Evolutionary conservation across 2,113 vertebrate species (phyloP), one percentile per base, ranked within the genome.

Genomic region (Meriones unguiculatus): DNA sequence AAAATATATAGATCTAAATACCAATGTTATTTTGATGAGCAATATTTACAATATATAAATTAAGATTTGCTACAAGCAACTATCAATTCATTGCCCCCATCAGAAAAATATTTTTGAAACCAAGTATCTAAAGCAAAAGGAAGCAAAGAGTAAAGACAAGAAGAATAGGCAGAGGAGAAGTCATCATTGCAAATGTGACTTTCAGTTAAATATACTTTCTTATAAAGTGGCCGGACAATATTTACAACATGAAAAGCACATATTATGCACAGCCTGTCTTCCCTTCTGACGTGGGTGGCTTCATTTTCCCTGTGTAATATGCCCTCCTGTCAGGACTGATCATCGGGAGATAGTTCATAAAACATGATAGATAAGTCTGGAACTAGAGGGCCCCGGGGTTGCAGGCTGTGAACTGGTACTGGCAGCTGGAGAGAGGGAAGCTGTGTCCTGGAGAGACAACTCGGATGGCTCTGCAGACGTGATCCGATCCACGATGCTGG

Each of bases 401-500:
- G 98, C 98, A 72, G 99, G 99, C 97, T 99, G 99, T 9, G 99
- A 99, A 93, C 99, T 98, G 7, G 98, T 98, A 98, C 99, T 99
- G 98, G 97, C 96, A 41, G 98, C 97, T 3, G 99, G 99, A 86
- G 99, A 99, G 91, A 98, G 98, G 81, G 98, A 98, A 87, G 91
- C 94, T 64, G 98, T 95, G 46, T 99, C 98, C 92, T 98, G 98
- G n/a, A 98, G 96, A 24, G 96, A 69, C 41, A 99, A 77, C 8
- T 95, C 98, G 5, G 98, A 94, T 32, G 99, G 97, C 84, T 99
- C 99, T 20, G 98, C 98, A 0, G 98, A 98, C 89, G 99, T 99
- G 95, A 99, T 99, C 1, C 99, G 98, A 97, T 99, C 99, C 98
- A 99, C 99, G 93, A 99, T 99, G 98, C 99, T 99, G 98, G 99